Evolutionary conservation across 1,140 invertebrate genomes (phyloP).

Genomic region (Latrodectus geometricus): DNA sequence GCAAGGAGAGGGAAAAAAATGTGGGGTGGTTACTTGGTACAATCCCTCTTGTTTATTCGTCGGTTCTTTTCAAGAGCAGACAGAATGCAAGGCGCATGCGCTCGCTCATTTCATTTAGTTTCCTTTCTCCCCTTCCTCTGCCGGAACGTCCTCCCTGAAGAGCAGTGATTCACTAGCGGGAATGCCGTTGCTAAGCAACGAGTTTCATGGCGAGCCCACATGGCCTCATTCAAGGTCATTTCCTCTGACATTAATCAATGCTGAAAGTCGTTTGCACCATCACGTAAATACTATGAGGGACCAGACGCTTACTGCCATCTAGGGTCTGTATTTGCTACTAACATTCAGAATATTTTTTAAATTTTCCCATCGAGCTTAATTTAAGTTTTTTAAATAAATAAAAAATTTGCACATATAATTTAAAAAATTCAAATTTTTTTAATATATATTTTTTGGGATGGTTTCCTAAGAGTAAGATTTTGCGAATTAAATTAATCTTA

Average conservation of each 20-base stretch:
- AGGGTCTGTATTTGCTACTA: too few species aligned
- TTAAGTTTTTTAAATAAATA: too few species aligned
- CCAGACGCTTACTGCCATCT: too few species aligned
- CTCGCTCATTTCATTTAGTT: neutral
- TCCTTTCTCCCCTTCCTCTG: neutral
- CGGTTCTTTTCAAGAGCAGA: constrained; percentile 9
- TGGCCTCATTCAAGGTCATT: constrained; percentile 37
- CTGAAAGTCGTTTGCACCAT: neutral
- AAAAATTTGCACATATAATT: too few species aligned
- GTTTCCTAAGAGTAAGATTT: too few species aligned
- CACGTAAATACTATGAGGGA: too few species aligned
- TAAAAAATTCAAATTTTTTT: too few species aligned
- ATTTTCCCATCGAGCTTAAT: too few species aligned
- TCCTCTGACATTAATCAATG: constrained; percentile 22
- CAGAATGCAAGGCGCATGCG: constrained; percentile 10
- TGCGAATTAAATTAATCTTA: too few species aligned
- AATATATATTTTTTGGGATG: too few species aligned
- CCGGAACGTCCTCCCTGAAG: constrained; percentile 7
- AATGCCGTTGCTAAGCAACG: constrained; percentile 43
- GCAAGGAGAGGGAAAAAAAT: neutral
- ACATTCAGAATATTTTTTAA: too few species aligned
- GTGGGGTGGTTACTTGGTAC: constrained; percentile 15
- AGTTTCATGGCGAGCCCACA: constrained; percentile 15
- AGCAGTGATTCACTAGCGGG: constrained; percentile 21
- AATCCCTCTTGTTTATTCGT: constrained; percentile 35